These are phyloP conservation scores for Meloidogyne hapla DNA, from an alignment of 1,140 invertebrate species.

Conservation along the genomic window DNA sequence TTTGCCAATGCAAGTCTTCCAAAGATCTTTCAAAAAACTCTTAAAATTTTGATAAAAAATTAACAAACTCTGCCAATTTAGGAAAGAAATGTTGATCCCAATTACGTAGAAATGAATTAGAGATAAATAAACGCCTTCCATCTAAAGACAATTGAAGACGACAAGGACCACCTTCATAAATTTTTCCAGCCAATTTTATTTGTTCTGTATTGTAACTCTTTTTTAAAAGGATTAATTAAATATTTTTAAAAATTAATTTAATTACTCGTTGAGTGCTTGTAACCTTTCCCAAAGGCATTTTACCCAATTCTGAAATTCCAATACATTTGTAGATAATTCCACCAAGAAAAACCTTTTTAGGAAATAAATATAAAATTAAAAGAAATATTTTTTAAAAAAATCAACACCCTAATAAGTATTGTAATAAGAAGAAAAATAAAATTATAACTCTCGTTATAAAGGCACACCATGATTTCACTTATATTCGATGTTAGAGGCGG, in stretches of 20 bases:
- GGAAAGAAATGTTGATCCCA: slow-evolving; percentile 94
- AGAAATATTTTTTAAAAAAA: no score
- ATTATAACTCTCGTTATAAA: no score
- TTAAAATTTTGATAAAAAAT: neutral
- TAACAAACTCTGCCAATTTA: slow-evolving; percentile 8
- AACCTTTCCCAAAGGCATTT: slow-evolving; percentile 8
- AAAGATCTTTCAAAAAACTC: slow-evolving; percentile 12
- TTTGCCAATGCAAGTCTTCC: no score
- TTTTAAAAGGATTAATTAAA: neutral
- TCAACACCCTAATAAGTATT: no score
- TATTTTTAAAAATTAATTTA: slow-evolving; percentile 10
- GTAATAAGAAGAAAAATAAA: no score
- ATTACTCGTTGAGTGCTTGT: slow-evolving; percentile 7
- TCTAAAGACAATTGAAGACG: slow-evolving; percentile 93
- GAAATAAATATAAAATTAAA: no score
- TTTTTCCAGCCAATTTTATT: slow-evolving; percentile 10
- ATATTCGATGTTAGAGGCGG: no score
- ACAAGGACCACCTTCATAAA: slow-evolving; percentile 80
- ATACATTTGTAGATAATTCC: slow-evolving; percentile 46
- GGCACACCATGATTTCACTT: no score
- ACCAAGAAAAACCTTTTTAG: slow-evolving; percentile 50
- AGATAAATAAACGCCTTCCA: slow-evolving; percentile 86
- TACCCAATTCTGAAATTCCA: slow-evolving; percentile 24
- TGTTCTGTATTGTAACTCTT: slow-evolving; percentile 30
- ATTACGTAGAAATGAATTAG: slow-evolving; percentile 80